phyloP scores from a whole-genome alignment of 2,113 vertebrate genomes.

The Pogona vitticeps region DNA sequence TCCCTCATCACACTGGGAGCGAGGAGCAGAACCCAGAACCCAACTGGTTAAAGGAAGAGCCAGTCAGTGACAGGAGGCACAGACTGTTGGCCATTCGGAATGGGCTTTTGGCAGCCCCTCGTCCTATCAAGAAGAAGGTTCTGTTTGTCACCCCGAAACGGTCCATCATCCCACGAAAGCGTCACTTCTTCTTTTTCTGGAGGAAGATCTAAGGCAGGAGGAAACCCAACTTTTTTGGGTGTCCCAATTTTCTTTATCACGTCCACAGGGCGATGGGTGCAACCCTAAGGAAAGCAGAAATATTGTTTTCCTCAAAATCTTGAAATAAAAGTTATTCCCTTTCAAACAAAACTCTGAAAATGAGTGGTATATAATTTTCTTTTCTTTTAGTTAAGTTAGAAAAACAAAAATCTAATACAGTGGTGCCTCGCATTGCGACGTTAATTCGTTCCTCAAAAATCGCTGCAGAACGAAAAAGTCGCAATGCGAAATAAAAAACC shows the following conservation, averaged over 20 bases:
- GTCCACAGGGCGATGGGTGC: background rate
- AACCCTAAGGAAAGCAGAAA: background rate
- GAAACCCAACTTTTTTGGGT: background rate
- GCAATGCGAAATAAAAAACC: no score
- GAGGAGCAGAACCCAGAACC: slow-evolving; percentile 4
- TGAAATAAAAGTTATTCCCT: slow-evolving; percentile 22
- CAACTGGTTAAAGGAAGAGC: background rate
- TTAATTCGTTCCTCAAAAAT: no score
- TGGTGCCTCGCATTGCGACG: no score
- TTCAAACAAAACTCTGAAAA: background rate
- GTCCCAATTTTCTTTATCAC: background rate
- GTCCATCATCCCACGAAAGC: background rate
- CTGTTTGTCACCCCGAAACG: background rate
- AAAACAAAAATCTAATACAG: background rate
- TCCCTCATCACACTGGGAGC: slow-evolving; percentile 38
- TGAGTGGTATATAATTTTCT: background rate
- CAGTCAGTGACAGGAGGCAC: slow-evolving; percentile 56
- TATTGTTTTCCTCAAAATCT: background rate
- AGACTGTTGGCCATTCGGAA: slow-evolving; percentile 69
- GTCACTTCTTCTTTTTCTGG: slow-evolving; percentile 27
- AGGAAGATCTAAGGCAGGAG: background rate
- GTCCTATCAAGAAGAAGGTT: background rate
- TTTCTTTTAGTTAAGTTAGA: background rate
- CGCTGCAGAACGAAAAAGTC: no score
- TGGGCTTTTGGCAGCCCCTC: slow-evolving; percentile 42